These are phyloP conservation scores for Setophaga petechia DNA, from an alignment of 2,113 vertebrate species.

Conservation along the genomic window DNA sequence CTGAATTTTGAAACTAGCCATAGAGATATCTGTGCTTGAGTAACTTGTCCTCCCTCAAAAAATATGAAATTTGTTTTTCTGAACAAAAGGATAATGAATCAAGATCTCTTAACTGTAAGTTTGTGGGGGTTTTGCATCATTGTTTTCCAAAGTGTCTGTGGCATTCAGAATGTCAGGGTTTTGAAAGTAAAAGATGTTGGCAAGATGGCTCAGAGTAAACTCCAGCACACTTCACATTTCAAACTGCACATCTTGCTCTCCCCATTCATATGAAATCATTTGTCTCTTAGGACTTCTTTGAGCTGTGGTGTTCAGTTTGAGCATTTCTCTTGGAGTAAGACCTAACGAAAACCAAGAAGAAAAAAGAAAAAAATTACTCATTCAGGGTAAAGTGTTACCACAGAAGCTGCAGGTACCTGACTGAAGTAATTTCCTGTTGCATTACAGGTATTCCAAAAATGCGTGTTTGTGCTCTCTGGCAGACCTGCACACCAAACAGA, in stretches of 20 bases:
- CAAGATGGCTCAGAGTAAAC: not conserved
- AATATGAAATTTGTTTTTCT: not conserved
- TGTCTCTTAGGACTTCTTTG: not conserved
- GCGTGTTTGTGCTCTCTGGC: not conserved
- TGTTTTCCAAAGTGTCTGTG: not conserved
- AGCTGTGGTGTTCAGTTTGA: not conserved
- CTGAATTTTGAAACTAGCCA: not conserved
- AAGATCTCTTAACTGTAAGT: not conserved
- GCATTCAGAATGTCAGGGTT: not conserved
- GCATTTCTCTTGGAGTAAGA: not conserved
- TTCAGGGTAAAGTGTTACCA: not conserved
- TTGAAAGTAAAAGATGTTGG: not conserved
- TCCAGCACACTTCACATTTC: rapidly evolving
- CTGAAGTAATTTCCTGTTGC: not conserved
- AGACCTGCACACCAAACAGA: not conserved
- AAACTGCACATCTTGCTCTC: not conserved
- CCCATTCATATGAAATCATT: not conserved
- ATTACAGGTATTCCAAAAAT: not conserved
- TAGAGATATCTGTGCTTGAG: not conserved
- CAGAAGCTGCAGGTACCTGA: not conserved
- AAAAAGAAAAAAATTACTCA: not conserved
- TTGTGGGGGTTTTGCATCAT: not conserved
- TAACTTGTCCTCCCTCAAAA: not conserved
- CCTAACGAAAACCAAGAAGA: not conserved
- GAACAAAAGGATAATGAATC: not conserved